Percentiles rank a stretch among this genome's conserved stretches.
Conservation (phyloP, 2,113 vertebrate species). For the Plectropomus leopardus region DNA sequence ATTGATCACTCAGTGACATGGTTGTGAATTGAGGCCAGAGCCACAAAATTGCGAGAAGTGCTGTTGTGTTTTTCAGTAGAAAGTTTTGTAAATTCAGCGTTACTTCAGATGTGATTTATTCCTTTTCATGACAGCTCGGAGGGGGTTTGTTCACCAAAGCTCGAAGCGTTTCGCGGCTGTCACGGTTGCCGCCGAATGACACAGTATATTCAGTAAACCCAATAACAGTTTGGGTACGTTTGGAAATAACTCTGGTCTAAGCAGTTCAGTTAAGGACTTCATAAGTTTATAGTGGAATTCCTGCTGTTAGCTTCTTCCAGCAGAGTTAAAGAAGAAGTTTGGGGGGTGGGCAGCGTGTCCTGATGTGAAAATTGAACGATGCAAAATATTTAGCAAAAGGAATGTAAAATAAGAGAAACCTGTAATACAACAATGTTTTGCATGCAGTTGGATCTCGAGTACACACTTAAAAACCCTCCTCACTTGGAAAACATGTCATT, state of each 20-base stretch:
- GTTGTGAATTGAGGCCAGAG: slow-evolving; percentile 47
- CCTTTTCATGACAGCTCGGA: slow-evolving; percentile 54
- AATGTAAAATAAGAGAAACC: neutral
- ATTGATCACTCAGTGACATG: slow-evolving; percentile 63
- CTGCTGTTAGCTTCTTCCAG: neutral
- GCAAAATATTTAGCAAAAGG: neutral
- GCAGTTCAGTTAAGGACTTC: slow-evolving; percentile 31
- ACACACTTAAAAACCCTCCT: neutral
- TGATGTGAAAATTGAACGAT: slow-evolving; percentile 27
- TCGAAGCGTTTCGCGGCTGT: slow-evolving; percentile 34
- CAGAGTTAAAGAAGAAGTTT: neutral
- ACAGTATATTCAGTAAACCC: slow-evolving; percentile 42
- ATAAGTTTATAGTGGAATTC: slow-evolving; percentile 13
- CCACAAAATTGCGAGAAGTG: slow-evolving; percentile 23
- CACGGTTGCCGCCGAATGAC: slow-evolving; percentile 24
- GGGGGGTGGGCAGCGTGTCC: neutral
- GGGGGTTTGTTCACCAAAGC: slow-evolving; percentile 39
- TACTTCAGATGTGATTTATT: slow-evolving; percentile 53
- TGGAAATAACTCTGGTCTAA: slow-evolving; percentile 24
- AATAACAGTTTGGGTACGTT: slow-evolving; percentile 39
- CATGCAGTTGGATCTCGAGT: neutral
- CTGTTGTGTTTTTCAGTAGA: slow-evolving; percentile 26
- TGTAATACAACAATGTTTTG: slow-evolving; percentile 1
- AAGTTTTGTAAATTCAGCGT: slow-evolving; percentile 44
- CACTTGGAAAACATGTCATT: slow-evolving; percentile 23